Base-by-base conservation (phyloP, 2,888 invertebrate species). In the Leptinotarsa haldemani region DNA sequence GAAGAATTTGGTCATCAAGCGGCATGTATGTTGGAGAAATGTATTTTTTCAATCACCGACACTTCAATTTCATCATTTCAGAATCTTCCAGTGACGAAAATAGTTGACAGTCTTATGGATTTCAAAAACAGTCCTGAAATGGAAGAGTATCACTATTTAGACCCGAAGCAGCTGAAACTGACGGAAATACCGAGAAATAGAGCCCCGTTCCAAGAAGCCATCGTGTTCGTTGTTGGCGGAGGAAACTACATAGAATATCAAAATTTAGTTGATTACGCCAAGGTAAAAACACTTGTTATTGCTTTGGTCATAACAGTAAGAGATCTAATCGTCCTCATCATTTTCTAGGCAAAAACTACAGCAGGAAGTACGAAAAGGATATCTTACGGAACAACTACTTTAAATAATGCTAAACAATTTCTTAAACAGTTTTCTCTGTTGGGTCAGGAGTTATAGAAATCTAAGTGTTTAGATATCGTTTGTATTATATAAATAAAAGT, bases 201-300 rank as follows among this genome's bases (percentile, higher is more conserved):
- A 84, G 85, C 91, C 82, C 92, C 93, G 77, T 96, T 96, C 87
- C 94, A 94, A 83, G 96, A 97, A 87, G 96, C 96, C 4, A 93
- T 97, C 73, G 96, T 97, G 13, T 97, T 97, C 88, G 88, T 97
- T 71, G 95, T 97, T 61, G 97, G 97, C 61, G 97, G 97, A 74
- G 97, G 99, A 66, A 99, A 98, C 90, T 99, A 99, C 86, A 98
- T 99, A 84, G 99, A 99, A 88, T 99, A 99, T 88, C 99, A 99
- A 88, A 99, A 99, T 90, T 91, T 99, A 74, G 92, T 95, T 69
- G 99, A 99, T 86, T 97, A 97, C 85, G 94, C 95, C 50, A 97
- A 95, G 91, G 94, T 94, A 86, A 73, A 22, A n/a, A 40, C 40
- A 40, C 40, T 40, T 2, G 40, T 40, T 40, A 40, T 40, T 40